Evolutionary conservation across 2,113 vertebrate species (phyloP), one percentile per base, ranked within the genome.

Genomic region (Elanoides forficatus): DNA sequence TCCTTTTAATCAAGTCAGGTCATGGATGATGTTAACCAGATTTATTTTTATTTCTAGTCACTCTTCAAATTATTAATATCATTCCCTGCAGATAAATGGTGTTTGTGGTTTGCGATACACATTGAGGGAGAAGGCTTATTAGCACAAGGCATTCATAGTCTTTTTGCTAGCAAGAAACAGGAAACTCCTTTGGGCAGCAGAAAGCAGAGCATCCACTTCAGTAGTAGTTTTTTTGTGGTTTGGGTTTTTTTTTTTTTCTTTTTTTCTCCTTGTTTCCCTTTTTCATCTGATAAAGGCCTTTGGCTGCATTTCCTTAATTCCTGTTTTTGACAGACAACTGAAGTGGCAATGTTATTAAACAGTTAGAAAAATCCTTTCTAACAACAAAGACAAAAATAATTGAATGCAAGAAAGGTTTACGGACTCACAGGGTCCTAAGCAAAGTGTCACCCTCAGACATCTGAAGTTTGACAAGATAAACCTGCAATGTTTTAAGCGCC

Each of bases 1-100:
- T 66, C 40, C 82, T 95, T 83, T 95, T 90, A 86, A 92, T 90
- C 88, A 96, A 90, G 55, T 93, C 74, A 80, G 75, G 32, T 93
- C 5, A 10, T 36, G 52, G 72, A 81, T 86, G 65, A 93, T 63
- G 78, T 73, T 92, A 92, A 90, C 50, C 74, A 93, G 90, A 92
- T 96, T 86, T 90, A 80, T 11, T 95, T 94, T 96, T 56, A 79
- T 80, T 92, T 73, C 87, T 42, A 92, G 81, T 80, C 52, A 63
- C 60, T 96, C 88, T 92, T 81, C 67, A 50, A 83, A 90, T 86
- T 62, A 95, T 90, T 90, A 90, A 73, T 84, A 70, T 63, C 56
- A 88, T 88, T 92, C 88, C 72, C 71, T 47, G 55, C 40, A 97
- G 88, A 90, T 74, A 90, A 88, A 88, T 74, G 82, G 79, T 81